These are phyloP conservation scores for Tetraneura akinire DNA, from an alignment of 1,140 invertebrate species.

Conservation along the genomic window DNA sequence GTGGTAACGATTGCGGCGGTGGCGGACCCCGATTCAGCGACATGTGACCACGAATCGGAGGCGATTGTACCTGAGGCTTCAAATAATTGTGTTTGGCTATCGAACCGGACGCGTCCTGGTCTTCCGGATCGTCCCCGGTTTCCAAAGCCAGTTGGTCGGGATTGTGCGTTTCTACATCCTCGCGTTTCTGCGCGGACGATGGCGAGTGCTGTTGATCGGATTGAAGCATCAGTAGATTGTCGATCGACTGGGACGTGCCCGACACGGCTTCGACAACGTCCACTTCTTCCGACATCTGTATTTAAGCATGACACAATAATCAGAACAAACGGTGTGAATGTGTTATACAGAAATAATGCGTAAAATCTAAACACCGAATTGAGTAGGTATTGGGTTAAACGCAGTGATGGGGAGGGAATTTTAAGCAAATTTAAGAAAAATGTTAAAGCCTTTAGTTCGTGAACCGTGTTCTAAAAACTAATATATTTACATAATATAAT, in stretches of 20 bases:
- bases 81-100: conserved; percentile 51
- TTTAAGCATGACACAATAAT: not conserved
- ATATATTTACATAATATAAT: too few relatives aligned
- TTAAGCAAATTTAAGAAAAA: too few relatives aligned
- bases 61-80: conserved; percentile 60
- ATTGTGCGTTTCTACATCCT: conserved; percentile 53
- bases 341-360: too few relatives aligned
- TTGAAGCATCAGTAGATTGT: conserved; percentile 18
- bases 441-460: too few relatives aligned
- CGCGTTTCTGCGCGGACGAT: conserved; percentile 52
- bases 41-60: conserved; percentile 19
- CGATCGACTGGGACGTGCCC: conserved; percentile 50
- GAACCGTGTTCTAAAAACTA: too few relatives aligned
- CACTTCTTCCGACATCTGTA: conserved; percentile 54
- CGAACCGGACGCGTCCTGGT: conserved; percentile 52
- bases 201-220: conserved; percentile 41
- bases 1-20: conserved; percentile 19
- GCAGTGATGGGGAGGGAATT: too few relatives aligned
- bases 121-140: conserved; percentile 52
- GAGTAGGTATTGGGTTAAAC: too few relatives aligned
- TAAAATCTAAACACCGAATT: too few relatives aligned
- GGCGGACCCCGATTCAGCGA: conserved; percentile 34
- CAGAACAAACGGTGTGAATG: not conserved
- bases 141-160: conserved; percentile 53
- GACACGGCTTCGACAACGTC: conserved; percentile 55